Percentiles rank a stretch among this genome's conserved stretches.
Conservation (phyloP, 2,797 vertebrate species). For the Microchirus variegatus region DNA sequence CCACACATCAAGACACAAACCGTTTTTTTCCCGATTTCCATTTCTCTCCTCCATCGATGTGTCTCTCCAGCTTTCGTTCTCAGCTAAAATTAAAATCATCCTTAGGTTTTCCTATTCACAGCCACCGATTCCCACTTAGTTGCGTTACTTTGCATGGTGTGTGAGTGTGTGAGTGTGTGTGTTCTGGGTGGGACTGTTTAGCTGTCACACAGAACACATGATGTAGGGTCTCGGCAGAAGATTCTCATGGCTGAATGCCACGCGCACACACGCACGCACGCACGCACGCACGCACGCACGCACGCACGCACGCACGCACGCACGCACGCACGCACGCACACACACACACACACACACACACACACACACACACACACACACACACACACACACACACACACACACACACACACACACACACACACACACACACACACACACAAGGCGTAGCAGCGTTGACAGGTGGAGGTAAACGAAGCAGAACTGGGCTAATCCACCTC, state of each 20-base stretch:
- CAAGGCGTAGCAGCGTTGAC: conserved; percentile 80
- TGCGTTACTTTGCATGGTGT: conserved; percentile 13
- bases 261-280: conserved; percentile 24
- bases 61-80: conserved; percentile 32
- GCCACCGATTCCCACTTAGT: conserved; percentile 58
- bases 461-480: conserved; percentile 90
- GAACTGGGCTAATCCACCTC: conserved; percentile 89
- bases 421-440: conserved; percentile 20
- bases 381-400: conserved; percentile 25
- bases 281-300: conserved; percentile 19
- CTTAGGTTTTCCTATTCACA: conserved; percentile 60
- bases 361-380: conserved; percentile 15
- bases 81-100: conserved; percentile 42
- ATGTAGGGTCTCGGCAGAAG: conserved; percentile 82
- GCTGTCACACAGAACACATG: conserved; percentile 87
- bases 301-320: no score
- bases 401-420: conserved; percentile 27
- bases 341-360: conserved; percentile 29
- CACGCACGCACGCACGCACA: conserved; percentile 24
- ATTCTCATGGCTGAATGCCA: conserved; percentile 87
- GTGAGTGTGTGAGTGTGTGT: conserved; percentile 35
- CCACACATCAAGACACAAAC: conserved; percentile 79
- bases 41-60: conserved; percentile 9
- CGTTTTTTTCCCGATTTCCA: conserved; percentile 8
- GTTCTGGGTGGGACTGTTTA: conserved; percentile 87